Evolutionary conservation across 2,797 vertebrate species (phyloP).

Genomic region (Enteromius unitaeniatus): DNA sequence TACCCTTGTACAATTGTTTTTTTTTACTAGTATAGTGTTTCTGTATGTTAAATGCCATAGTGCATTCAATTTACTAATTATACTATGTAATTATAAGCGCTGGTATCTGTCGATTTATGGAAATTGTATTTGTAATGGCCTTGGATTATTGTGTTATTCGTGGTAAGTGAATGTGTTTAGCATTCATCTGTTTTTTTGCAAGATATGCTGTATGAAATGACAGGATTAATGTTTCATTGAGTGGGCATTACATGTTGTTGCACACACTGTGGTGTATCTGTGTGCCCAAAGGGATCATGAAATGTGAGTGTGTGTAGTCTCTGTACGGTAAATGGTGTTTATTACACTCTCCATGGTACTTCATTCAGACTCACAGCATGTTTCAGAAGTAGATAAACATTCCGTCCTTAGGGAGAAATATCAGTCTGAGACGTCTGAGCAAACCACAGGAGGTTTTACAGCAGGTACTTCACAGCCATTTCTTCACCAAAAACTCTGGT

Average conservation of each 20-base stretch:
- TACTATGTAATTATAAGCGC: not conserved
- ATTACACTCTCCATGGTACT: conserved; percentile 43
- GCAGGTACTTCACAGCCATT: conserved; percentile 4
- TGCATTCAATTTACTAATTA: not conserved
- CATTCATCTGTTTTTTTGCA: conserved; percentile 6
- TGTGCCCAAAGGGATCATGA: not conserved
- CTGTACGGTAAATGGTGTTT: conserved; percentile 44
- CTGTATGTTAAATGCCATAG: not conserved
- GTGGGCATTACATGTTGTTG: conserved; percentile 41
- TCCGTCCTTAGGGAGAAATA: conserved; percentile 27
- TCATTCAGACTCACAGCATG: conserved; percentile 47
- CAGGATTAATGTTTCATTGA: conserved; percentile 34
- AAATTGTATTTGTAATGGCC: not conserved
- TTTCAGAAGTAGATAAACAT: conserved; percentile 22
- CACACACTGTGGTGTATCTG: not conserved
- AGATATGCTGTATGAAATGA: conserved; percentile 19
- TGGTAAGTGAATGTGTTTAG: not conserved
- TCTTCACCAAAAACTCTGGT: not conserved
- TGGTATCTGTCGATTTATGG: not conserved
- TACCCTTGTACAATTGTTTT: not conserved
- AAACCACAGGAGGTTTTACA: conserved; percentile 15
- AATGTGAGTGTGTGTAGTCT: conserved; percentile 20
- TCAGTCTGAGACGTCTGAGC: not conserved
- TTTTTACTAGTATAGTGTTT: not conserved
- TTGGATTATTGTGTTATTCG: not conserved